Evolutionary conservation across 1,140 invertebrate species (phyloP).

Genomic region (Zophobas morio): DNA sequence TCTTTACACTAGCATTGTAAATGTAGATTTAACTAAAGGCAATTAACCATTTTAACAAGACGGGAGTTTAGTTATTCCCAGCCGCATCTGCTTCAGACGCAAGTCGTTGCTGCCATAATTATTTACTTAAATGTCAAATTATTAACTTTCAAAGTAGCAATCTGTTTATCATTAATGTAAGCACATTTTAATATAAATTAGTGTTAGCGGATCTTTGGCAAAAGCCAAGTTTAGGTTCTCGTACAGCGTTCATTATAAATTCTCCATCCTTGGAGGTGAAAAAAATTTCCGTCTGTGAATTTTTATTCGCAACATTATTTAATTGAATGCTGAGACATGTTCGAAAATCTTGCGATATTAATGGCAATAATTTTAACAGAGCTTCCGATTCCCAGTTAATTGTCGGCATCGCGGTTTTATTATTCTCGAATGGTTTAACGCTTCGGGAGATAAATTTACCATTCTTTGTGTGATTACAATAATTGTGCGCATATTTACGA

Average conservation of each 20-base stretch:
- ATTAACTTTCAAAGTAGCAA: neutral
- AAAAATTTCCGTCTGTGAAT: too few relatives aligned
- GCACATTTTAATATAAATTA: too few relatives aligned
- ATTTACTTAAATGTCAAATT: neutral
- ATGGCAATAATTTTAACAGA: neutral
- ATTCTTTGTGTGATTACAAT: conserved; percentile 6
- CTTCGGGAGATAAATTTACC: conserved; percentile 16
- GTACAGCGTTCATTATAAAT: too few relatives aligned
- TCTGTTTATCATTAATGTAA: neutral
- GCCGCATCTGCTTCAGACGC: neutral
- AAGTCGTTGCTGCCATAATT: neutral
- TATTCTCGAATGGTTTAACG: neutral
- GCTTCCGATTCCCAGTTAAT: conserved; percentile 3
- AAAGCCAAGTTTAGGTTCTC: too few relatives aligned
- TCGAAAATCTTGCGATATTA: neutral
- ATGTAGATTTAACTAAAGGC: neutral
- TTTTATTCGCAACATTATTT: too few relatives aligned
- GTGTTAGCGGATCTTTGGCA: too few relatives aligned
- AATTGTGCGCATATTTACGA: conserved; percentile 25
- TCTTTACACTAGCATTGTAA: neutral
- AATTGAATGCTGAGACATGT: neutral
- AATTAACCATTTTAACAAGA: neutral
- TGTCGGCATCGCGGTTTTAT: conserved; percentile 3
- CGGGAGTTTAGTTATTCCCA: neutral
- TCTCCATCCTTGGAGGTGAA: too few relatives aligned